Evolutionary conservation across 2,888 invertebrate genomes (phyloP).

Genomic region (Azorinus chamasolen): DNA sequence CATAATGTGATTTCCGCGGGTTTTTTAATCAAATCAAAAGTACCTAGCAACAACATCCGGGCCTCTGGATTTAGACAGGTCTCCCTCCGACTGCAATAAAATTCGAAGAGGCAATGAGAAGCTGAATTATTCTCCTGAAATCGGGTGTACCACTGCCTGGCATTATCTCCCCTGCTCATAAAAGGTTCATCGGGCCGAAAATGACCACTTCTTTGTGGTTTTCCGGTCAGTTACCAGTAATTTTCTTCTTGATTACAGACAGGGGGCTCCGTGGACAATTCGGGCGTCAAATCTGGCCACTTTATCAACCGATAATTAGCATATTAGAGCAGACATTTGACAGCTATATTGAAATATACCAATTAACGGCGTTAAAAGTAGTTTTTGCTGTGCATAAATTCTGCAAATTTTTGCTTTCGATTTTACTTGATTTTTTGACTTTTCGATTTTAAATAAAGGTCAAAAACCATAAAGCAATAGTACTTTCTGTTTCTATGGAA

Average conservation of each 20-base stretch:
- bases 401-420: not conserved
- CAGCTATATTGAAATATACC: slow-evolving; percentile 67
- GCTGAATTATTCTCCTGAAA: slow-evolving; percentile 56
- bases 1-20: too few species aligned
- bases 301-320: slow-evolving; percentile 64
- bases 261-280: slow-evolving; percentile 51
- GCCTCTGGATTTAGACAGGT: not conserved
- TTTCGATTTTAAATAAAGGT: too few species aligned
- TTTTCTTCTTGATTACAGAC: slow-evolving; percentile 61
- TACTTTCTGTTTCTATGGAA: too few species aligned
- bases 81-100: slow-evolving; percentile 20
- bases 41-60: too few species aligned
- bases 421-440: too few species aligned
- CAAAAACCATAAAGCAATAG: too few species aligned
- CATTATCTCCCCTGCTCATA: slow-evolving; percentile 61
- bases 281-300: slow-evolving; percentile 64
- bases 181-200: slow-evolving; percentile 44
- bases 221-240: slow-evolving; percentile 63
- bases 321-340: slow-evolving; percentile 52
- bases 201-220: slow-evolving; percentile 55
- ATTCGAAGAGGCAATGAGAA: slow-evolving; percentile 38
- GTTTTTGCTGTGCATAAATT: slow-evolving; percentile 60
- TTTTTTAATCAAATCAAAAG: too few species aligned
- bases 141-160: slow-evolving; percentile 45
- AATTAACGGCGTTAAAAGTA: slow-evolving; percentile 52